These are phyloP conservation scores for Planococcus citri DNA, from an alignment of 1,140 invertebrate species.

Conservation along the genomic window DNA sequence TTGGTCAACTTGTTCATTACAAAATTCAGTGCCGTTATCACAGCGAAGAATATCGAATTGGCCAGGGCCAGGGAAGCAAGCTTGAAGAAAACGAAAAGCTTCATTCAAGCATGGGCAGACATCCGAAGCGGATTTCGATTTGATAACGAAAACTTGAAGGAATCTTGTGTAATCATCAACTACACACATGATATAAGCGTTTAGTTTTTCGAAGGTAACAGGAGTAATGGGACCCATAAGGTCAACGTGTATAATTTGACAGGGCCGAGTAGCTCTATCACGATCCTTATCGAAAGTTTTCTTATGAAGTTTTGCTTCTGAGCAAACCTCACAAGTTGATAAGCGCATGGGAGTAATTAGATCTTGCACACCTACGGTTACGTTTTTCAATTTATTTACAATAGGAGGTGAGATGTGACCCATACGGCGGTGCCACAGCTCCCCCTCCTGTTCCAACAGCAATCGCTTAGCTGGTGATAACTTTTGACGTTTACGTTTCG, in stretches of 20 bases:
- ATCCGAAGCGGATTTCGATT: neutral
- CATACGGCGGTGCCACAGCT: conserved; percentile 23
- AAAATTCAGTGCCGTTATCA: conserved; percentile 4
- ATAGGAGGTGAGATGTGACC: conserved; percentile 21
- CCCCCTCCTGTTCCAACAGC: conserved; percentile 19
- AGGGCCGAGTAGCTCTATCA: neutral
- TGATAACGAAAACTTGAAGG: neutral
- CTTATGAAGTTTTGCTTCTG: neutral
- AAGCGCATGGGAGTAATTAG: neutral
- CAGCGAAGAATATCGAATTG: neutral
- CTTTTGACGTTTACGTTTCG: too few species aligned
- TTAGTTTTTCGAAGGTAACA: neutral
- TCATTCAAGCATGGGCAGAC: neutral
- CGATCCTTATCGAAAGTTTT: neutral
- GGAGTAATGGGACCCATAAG: neutral
- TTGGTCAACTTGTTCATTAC: neutral
- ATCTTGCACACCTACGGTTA: too few species aligned
- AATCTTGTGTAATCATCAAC: neutral
- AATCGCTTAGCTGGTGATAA: too few species aligned
- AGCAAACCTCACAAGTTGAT: neutral
- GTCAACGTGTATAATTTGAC: neutral
- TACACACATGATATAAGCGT: neutral
- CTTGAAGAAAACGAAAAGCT: neutral
- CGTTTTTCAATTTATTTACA: neutral
- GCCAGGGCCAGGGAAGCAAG: neutral